phyloP scores from a whole-genome alignment of 1,140 invertebrate species.

The Zaprionus ghesquierei region DNA sequence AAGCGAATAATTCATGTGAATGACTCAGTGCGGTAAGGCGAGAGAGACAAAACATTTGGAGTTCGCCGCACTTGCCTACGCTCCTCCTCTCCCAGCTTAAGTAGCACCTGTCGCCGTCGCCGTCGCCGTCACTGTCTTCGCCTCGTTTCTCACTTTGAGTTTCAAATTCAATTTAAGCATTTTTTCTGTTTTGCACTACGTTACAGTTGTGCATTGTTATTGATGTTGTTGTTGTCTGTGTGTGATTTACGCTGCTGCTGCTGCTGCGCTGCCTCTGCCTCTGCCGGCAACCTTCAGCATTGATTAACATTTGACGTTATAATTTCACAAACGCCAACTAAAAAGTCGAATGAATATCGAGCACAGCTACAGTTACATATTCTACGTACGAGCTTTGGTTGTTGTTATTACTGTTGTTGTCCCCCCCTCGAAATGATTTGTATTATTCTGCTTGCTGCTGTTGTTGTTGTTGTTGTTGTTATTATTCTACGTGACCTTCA shows the following conservation, averaged over 20 bases:
- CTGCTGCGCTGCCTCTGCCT: background rate
- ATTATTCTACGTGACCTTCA: conserved; percentile 72
- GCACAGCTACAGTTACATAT: conserved; percentile 37
- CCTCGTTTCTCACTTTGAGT: conserved; percentile 24
- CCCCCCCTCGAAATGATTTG: conserved; percentile 32
- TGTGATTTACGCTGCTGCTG: conserved; percentile 42
- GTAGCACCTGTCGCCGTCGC: conserved; percentile 18
- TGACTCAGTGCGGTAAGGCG: conserved; percentile 29
- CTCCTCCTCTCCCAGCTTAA: conserved; percentile 1
- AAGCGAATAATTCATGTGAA: conserved; percentile 5
- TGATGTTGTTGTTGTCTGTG: conserved; percentile 42
- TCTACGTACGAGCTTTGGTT: background rate
- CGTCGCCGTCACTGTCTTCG: conserved; percentile 10
- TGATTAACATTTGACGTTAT: conserved; percentile 80
- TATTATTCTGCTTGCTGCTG: conserved; percentile 37
- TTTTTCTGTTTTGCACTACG: conserved; percentile 48
- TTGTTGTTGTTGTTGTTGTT: conserved; percentile 52
- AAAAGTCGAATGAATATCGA: conserved; percentile 56
- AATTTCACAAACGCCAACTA: conserved; percentile 72
- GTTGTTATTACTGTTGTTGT: conserved; percentile 22
- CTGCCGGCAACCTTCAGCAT: conserved; percentile 67
- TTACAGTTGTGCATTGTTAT: conserved; percentile 59
- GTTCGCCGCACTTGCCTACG: conserved; percentile 13
- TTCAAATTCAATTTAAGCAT: conserved; percentile 45
- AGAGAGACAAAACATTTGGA: conserved; percentile 18